phyloP scores from a whole-genome alignment of 2,797 vertebrate genomes.

The Molossus molossus region DNA sequence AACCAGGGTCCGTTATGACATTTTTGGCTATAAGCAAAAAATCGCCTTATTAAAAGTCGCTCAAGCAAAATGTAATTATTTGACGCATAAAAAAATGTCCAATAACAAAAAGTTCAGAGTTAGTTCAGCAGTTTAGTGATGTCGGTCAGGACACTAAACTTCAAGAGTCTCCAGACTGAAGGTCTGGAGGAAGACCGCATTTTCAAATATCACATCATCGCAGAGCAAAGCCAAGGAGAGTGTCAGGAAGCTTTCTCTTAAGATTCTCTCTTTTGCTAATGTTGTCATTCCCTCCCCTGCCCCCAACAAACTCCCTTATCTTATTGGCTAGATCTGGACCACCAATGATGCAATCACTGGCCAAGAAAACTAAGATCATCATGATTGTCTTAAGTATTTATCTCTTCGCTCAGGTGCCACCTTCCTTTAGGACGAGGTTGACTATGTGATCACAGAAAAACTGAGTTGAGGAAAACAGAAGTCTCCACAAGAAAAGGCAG shows the following conservation, averaged over 20 bases:
- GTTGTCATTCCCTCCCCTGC: background rate
- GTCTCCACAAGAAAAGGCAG: background rate
- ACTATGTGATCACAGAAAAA: background rate
- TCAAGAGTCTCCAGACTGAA: background rate
- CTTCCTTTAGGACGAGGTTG: background rate
- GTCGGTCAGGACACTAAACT: background rate
- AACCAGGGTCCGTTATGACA: background rate
- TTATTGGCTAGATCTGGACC: background rate
- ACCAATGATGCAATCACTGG: background rate
- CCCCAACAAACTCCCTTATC: background rate
- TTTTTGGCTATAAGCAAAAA: background rate
- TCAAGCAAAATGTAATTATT: conserved; percentile 5
- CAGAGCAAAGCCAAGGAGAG: background rate
- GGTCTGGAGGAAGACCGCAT: background rate
- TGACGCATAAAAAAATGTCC: background rate
- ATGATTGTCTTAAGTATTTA: background rate
- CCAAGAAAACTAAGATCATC: background rate
- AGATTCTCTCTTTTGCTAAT: background rate
- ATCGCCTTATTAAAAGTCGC: background rate
- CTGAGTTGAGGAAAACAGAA: background rate
- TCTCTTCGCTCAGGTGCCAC: background rate
- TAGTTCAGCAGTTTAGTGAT: background rate
- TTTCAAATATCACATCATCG: conserved; percentile 13
- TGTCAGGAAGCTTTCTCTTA: background rate
- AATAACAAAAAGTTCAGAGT: conserved; percentile 50